These are phyloP conservation scores for Malacosoma neustria DNA, from an alignment of 2,888 invertebrate species.

Conservation along the genomic window DNA sequence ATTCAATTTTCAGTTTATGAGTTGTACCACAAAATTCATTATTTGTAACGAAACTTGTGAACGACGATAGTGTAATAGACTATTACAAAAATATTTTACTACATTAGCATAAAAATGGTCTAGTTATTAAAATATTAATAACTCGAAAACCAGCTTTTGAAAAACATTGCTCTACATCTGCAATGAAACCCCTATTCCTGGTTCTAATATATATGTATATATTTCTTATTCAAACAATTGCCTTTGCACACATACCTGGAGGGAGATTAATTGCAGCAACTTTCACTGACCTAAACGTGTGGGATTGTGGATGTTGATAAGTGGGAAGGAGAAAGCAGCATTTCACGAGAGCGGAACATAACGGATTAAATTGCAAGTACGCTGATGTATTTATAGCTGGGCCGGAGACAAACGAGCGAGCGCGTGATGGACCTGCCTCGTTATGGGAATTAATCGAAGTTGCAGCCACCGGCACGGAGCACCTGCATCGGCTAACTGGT, in stretches of 20 bases:
- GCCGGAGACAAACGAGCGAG: slow-evolving; percentile 69
- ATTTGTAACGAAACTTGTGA: too few species aligned
- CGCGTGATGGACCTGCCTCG: slow-evolving; percentile 72
- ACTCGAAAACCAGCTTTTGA: too few species aligned
- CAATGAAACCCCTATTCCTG: background rate
- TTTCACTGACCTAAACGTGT: slow-evolving; percentile 46
- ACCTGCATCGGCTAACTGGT: slow-evolving; percentile 63
- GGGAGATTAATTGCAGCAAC: slow-evolving; percentile 53
- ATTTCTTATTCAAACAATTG: slow-evolving; percentile 40
- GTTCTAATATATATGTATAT: slow-evolving; percentile 15
- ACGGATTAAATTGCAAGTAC: slow-evolving; percentile 72
- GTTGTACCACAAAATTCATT: too few species aligned
- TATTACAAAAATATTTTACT: too few species aligned
- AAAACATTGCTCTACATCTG: background rate
- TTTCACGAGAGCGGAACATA: slow-evolving; percentile 53
- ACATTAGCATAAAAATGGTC: too few species aligned
- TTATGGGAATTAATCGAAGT: slow-evolving; percentile 74
- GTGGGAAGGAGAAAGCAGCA: slow-evolving; percentile 36
- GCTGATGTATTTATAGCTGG: slow-evolving; percentile 73
- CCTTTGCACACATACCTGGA: slow-evolving; percentile 30
- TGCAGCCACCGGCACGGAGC: slow-evolving; percentile 45
- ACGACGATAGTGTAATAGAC: too few species aligned
- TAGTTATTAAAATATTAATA: too few species aligned
- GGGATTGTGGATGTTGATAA: slow-evolving; percentile 20
- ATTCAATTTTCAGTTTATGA: too few species aligned